A percentile compares a stretch with the other conserved stretches of the same genome.
Evolutionary conservation across 2,113 vertebrate species (phyloP).

Genomic region (Callipepla californica): DNA sequence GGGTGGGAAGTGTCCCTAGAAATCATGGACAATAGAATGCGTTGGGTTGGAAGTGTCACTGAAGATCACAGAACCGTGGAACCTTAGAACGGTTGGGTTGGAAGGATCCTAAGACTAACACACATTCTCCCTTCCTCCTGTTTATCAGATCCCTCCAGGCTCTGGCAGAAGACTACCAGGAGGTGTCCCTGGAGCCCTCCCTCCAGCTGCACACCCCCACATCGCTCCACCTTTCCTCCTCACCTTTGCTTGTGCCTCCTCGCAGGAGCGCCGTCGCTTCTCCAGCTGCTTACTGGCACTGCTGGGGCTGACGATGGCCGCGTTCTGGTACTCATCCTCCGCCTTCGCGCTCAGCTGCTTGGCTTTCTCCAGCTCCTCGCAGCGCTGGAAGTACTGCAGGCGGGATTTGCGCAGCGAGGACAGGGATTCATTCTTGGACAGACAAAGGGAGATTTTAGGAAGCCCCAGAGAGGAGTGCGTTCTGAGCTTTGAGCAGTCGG

Average conservation of each 20-base stretch:
- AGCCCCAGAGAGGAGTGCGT: neutral
- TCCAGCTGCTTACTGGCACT: conserved; percentile 87
- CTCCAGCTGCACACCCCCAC: no score
- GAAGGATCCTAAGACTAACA: neutral
- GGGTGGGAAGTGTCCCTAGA: no score
- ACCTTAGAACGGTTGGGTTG: neutral
- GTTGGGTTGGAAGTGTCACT: no score
- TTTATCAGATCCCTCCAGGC: no score
- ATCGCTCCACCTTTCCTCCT: no score
- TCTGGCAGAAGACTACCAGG: no score
- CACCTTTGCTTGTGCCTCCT: conserved; percentile 89
- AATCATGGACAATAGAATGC: no score
- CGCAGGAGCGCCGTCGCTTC: conserved; percentile 87
- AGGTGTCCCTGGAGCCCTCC: no score
- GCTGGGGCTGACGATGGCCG: neutral
- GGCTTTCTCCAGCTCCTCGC: conserved; percentile 87
- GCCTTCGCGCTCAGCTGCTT: conserved; percentile 81
- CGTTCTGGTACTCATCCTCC: conserved; percentile 76
- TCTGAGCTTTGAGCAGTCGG: fast-evolving
- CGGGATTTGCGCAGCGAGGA: conserved; percentile 85
- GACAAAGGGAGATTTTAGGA: neutral
- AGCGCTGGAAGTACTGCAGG: conserved; percentile 88
- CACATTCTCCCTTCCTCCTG: no score
- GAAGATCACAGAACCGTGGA: no score
- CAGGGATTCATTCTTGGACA: conserved; percentile 81